Conservation (phyloP, 2,888 invertebrate species). For the Nemotelus nigrinus region DNA sequence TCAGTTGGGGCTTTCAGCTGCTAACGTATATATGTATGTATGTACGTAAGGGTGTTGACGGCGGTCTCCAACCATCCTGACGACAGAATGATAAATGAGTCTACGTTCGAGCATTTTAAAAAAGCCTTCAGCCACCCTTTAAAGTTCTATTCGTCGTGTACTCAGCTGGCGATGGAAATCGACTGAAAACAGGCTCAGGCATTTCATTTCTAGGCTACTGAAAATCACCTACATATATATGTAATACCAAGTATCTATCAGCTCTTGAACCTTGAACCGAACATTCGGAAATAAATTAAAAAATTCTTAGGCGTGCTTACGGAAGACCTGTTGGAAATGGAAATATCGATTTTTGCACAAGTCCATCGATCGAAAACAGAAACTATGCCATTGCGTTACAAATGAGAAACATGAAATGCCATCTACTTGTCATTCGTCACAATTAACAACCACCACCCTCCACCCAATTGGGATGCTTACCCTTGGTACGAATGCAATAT, state of each 20-base stretch:
- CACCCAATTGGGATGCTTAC: neutral
- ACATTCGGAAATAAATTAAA: conserved; percentile 62
- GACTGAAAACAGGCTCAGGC: conserved; percentile 10
- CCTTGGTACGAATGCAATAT: conserved; percentile 2
- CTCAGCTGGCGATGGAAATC: conserved; percentile 1
- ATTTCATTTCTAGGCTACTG: conserved; percentile 7
- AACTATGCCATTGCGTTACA: neutral
- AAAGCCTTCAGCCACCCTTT: conserved; percentile 48
- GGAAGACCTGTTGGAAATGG: conserved; percentile 31
- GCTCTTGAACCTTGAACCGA: conserved; percentile 60
- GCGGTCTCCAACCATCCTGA: conserved; percentile 33
- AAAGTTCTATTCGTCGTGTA: conserved; percentile 14
- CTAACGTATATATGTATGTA: conserved; percentile 14
- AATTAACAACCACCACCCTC: no score
- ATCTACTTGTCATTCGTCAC: conserved; percentile 32
- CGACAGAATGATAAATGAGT: conserved; percentile 53
- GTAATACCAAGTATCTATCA: neutral
- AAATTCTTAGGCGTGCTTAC: conserved; percentile 59
- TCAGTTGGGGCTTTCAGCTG: conserved; percentile 29
- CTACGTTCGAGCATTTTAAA: conserved; percentile 44
- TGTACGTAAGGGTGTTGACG: neutral
- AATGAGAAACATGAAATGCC: conserved; percentile 3
- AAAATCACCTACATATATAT: conserved; percentile 5
- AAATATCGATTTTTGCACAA: conserved; percentile 30
- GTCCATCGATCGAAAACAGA: neutral